Conservation (phyloP, 1,140 invertebrate species). For the Diorhabda sublineata region DNA sequence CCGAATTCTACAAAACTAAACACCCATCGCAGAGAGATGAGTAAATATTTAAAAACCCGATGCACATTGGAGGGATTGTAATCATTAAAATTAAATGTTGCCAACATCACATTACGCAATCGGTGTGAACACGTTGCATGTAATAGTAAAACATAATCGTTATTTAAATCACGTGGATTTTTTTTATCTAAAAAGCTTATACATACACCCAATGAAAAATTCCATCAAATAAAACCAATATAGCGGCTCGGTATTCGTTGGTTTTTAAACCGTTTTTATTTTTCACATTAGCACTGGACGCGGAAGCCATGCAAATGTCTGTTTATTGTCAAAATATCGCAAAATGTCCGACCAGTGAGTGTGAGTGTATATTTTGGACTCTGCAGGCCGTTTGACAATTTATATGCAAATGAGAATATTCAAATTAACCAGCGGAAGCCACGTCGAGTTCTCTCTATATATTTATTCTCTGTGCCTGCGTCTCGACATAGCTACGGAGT, state of each 20-base stretch:
- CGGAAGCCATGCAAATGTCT: constrained; percentile 3
- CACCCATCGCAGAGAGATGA: too few species aligned
- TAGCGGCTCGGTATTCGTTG: background rate
- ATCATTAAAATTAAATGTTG: too few species aligned
- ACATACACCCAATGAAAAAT: background rate
- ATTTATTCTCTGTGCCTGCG: too few species aligned
- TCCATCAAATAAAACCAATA: background rate
- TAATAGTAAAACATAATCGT: background rate
- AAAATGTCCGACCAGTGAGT: background rate
- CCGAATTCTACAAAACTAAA: too few species aligned
- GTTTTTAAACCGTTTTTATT: constrained; percentile 3
- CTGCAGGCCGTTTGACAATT: constrained; percentile 12
- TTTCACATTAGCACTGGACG: background rate
- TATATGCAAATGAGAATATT: constrained; percentile 15
- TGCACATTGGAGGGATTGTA: too few species aligned
- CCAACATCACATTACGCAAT: too few species aligned
- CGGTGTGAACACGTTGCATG: background rate
- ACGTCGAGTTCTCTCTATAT: background rate
- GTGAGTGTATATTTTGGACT: constrained; percentile 5
- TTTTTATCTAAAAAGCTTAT: background rate
- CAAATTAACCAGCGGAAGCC: constrained; percentile 6
- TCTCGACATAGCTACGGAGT: too few species aligned
- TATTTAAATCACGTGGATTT: background rate
- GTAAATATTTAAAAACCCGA: too few species aligned
- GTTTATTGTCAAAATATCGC: constrained; percentile 11